Percentiles rank a stretch among this genome's conserved stretches.
Evolutionary conservation across 23 tunicate species (phyloP).

Genomic region (Styela plicata): DNA sequence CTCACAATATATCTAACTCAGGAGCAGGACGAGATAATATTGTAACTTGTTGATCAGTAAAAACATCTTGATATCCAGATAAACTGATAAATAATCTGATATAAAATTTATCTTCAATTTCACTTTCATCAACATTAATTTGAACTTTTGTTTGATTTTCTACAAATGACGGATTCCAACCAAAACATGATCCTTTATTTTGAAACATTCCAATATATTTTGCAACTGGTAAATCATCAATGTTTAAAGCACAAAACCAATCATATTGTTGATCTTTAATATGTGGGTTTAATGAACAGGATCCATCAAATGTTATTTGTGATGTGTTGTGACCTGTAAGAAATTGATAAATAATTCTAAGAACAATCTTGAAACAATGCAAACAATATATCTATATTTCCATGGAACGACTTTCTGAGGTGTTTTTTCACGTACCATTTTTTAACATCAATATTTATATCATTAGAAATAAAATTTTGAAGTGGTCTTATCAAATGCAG

Average conservation of each 20-base stretch:
- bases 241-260: conserved; percentile 4
- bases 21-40: background rate
- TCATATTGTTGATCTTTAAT: background rate
- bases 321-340: conserved; percentile 7
- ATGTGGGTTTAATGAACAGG: background rate
- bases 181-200: conserved; percentile 7
- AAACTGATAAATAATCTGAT: background rate
- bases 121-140: background rate
- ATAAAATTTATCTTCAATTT: background rate
- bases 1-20: background rate
- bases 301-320: conserved; percentile 1
- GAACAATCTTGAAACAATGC: background rate
- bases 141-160: background rate
- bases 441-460: too few relatives aligned
- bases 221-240: background rate
- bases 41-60: background rate
- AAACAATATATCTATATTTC: too few relatives aligned
- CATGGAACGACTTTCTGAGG: too few relatives aligned
- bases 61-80: background rate
- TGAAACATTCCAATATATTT: background rate
- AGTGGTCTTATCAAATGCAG: too few relatives aligned
- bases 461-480: too few relatives aligned
- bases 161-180: conserved; percentile 5
- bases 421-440: too few relatives aligned
- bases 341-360: background rate